These are phyloP conservation scores for Pangasianodon gigas DNA, from an alignment of 2,113 vertebrate species.

Conservation along the genomic window DNA sequence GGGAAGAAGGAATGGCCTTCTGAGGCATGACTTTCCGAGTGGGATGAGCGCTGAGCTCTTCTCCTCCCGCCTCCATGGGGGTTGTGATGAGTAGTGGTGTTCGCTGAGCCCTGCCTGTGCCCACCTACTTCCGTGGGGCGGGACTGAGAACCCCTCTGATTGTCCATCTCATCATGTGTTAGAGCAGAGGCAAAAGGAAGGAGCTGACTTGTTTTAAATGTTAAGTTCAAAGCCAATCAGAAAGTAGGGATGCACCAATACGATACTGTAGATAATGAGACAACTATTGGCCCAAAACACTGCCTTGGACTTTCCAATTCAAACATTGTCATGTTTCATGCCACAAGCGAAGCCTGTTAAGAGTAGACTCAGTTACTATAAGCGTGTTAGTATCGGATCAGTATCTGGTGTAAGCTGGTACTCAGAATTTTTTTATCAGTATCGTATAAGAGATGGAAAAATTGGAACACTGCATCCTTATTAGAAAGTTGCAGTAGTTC, in stretches of 20 bases:
- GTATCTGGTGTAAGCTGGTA: neutral
- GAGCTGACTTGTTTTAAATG: constrained; percentile 39
- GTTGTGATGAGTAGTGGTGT: constrained; percentile 51
- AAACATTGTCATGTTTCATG: neutral
- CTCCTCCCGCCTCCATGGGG: constrained; percentile 58
- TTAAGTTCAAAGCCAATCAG: neutral
- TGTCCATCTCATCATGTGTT: constrained; percentile 57
- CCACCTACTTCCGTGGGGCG: constrained; percentile 62
- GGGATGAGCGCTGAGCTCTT: constrained; percentile 54
- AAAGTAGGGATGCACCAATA: neutral
- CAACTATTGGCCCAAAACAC: neutral
- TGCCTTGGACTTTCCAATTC: neutral
- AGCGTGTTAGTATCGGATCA: neutral
- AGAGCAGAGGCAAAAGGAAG: constrained; percentile 47
- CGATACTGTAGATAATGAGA: neutral
- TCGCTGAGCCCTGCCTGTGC: constrained; percentile 26
- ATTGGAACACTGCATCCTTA: neutral
- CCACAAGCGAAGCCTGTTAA: neutral
- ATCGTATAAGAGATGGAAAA: neutral
- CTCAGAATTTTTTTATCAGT: neutral
- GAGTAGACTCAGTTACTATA: neutral
- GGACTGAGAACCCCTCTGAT: constrained; percentile 39
- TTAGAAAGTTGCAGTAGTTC: neutral
- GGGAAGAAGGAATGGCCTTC: constrained; percentile 56
- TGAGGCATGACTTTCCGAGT: constrained; percentile 63